Percentiles rank a stretch among this genome's conserved stretches.
phyloP scores from a whole-genome alignment of 2,888 invertebrate genomes.

The Tenthredo livida region DNA sequence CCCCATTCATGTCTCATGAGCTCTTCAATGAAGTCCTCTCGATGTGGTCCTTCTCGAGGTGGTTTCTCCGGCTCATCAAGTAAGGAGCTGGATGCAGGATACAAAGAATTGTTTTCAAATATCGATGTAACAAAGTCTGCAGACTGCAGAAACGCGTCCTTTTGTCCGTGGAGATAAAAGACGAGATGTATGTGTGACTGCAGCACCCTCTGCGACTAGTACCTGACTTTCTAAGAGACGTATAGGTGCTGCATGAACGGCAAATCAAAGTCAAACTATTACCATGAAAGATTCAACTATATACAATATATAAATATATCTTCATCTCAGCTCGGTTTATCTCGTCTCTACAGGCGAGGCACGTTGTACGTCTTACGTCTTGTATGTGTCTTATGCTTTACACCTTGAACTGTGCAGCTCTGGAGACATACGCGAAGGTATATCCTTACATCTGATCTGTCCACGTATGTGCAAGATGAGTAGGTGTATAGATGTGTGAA shows the following conservation, averaged over 20 bases:
- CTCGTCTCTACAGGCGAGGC: not conserved
- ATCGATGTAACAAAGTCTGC: not conserved
- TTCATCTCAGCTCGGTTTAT: not conserved
- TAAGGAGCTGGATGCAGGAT: not conserved
- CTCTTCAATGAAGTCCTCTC: conserved; percentile 10
- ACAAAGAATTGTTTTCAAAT: conserved; percentile 1
- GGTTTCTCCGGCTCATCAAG: not conserved
- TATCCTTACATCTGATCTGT: conserved; percentile 12
- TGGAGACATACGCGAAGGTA: not conserved
- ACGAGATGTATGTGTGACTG: not conserved
- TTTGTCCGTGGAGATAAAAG: not conserved
- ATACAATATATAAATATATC: not conserved
- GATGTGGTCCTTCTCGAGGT: not conserved
- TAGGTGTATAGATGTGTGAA: not conserved
- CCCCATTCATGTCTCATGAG: conserved; percentile 26
- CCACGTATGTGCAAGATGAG: not conserved
- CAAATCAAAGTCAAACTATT: conserved; percentile 30
- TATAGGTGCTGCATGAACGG: not conserved
- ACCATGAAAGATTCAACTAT: conserved; percentile 27
- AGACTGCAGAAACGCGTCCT: too few relatives aligned
- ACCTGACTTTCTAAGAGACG: not conserved
- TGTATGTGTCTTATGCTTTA: not conserved
- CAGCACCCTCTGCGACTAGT: not conserved
- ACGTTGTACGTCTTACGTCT: conserved; percentile 15
- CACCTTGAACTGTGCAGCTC: not conserved